These are phyloP conservation scores for Propithecus coquereli DNA, from an alignment of 2,113 vertebrate genomes.

Conservation along the genomic window DNA sequence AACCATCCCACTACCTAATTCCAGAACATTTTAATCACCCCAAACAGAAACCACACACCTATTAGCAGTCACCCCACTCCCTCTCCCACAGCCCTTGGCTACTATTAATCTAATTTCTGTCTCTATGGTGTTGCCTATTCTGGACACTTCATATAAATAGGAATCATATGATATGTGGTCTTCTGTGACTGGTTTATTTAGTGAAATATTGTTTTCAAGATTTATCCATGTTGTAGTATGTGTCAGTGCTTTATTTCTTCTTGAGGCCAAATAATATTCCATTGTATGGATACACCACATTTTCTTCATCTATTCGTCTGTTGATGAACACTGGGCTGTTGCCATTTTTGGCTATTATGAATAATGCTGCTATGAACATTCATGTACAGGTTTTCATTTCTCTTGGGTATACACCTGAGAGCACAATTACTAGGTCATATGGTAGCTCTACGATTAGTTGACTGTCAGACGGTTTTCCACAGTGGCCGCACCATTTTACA, in stretches of 20 bases:
- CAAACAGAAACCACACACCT: background rate
- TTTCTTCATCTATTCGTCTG: background rate
- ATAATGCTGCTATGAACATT: background rate
- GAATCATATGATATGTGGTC: too few species aligned
- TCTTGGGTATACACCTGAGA: accelerated
- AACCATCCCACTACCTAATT: background rate
- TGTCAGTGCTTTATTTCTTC: background rate
- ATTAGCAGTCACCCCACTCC: background rate
- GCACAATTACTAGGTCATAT: accelerated
- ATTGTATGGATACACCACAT: accelerated
- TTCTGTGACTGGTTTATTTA: accelerated
- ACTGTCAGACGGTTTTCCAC: accelerated
- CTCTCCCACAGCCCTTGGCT: too few species aligned
- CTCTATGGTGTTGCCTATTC: background rate
- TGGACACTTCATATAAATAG: accelerated
- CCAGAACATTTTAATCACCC: too few species aligned
- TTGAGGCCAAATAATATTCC: too few species aligned
- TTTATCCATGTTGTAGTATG: accelerated
- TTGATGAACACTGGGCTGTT: too few species aligned
- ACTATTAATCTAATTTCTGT: accelerated
- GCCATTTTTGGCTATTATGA: background rate
- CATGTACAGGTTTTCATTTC: background rate
- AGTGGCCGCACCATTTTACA: accelerated
- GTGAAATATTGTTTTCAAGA: background rate
- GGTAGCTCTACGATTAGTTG: background rate